A percentile compares a stretch with the other conserved stretches of the same genome.
These are phyloP conservation scores for Philypnodon macrostomus DNA, from an alignment of 2,797 vertebrate species.

Conservation along the genomic window DNA sequence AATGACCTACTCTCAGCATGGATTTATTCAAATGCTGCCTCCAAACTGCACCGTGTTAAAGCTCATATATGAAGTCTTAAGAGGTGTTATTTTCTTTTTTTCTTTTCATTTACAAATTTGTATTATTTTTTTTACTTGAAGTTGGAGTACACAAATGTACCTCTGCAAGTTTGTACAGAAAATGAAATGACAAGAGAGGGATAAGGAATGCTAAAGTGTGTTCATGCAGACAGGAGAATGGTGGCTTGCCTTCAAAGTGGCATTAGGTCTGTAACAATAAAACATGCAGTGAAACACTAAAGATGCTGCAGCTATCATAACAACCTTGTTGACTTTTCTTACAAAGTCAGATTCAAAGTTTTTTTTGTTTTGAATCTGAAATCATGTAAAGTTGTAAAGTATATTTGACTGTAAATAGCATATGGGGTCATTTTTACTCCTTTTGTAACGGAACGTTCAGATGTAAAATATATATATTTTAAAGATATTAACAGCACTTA, in stretches of 20 bases:
- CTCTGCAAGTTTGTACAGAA: constrained; percentile 61
- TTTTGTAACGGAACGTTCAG: constrained; percentile 74
- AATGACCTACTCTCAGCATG: constrained; percentile 38
- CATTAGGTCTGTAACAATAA: constrained; percentile 13
- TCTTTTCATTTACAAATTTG: too few relatives aligned
- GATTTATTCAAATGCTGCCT: constrained; percentile 72
- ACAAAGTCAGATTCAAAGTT: constrained; percentile 41
- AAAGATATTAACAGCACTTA: constrained; percentile 63
- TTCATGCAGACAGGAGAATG: constrained; percentile 60
- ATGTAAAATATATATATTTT: constrained; percentile 70
- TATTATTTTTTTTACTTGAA: constrained; percentile 35
- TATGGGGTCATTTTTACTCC: constrained; percentile 71
- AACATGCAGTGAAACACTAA: constrained; percentile 25
- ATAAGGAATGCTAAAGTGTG: constrained; percentile 35
- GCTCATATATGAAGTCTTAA: constrained; percentile 52
- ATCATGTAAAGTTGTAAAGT: constrained; percentile 81
- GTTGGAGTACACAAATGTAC: constrained; percentile 62
- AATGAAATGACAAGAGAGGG: constrained; percentile 37
- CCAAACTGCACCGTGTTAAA: constrained; percentile 46
- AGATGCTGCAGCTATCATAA: constrained; percentile 41
- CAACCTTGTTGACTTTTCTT: constrained; percentile 36
- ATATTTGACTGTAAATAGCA: constrained; percentile 82
- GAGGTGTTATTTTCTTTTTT: constrained; percentile 58
- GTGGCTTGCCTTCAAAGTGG: constrained; percentile 60
- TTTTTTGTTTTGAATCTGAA: constrained; percentile 60